These are phyloP conservation scores for Centropyge bicolor DNA, from an alignment of 2,797 vertebrate species.

Conservation along the genomic window DNA sequence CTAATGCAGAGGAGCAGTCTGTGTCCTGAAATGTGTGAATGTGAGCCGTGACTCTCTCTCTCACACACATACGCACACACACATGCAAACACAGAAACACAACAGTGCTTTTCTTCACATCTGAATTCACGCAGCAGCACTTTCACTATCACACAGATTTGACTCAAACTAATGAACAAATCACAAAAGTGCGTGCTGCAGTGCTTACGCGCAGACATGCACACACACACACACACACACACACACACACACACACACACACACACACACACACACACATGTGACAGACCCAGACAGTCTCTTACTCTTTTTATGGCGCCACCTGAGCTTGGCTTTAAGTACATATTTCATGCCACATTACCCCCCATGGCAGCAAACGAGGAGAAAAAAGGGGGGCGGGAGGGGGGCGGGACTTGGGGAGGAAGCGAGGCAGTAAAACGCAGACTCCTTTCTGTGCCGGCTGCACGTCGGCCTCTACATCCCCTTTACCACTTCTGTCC, in stretches of 20 bases:
- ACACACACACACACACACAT: background rate
- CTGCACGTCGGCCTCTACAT: conserved; percentile 51
- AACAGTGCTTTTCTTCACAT: conserved; percentile 1
- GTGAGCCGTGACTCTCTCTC: conserved; percentile 4
- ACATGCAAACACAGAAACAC: background rate
- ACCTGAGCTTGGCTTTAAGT: conserved; percentile 77
- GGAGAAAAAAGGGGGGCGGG: conserved; percentile 39
- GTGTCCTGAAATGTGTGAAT: conserved; percentile 46
- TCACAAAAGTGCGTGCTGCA: conserved; percentile 7
- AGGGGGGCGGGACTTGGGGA: conserved; percentile 32
- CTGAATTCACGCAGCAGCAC: conserved; percentile 15
- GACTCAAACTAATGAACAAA: conserved; percentile 18
- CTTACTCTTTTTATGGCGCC: conserved; percentile 58
- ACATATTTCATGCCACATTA: conserved; percentile 84
- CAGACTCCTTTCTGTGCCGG: conserved; percentile 41
- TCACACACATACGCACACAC: background rate
- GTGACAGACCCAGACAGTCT: conserved; percentile 49
- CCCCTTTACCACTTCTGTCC: conserved; percentile 45
- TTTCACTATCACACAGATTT: conserved; percentile 2
- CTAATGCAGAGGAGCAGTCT: conserved; percentile 39
- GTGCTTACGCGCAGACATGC: background rate
- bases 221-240: conserved; percentile 6
- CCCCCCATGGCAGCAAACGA: conserved; percentile 62
- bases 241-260: conserved; percentile 10
- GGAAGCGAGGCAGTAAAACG: conserved; percentile 56